Evolutionary conservation across 1,140 invertebrate genomes (phyloP).

Genomic region (Cecropterus lyciades): DNA sequence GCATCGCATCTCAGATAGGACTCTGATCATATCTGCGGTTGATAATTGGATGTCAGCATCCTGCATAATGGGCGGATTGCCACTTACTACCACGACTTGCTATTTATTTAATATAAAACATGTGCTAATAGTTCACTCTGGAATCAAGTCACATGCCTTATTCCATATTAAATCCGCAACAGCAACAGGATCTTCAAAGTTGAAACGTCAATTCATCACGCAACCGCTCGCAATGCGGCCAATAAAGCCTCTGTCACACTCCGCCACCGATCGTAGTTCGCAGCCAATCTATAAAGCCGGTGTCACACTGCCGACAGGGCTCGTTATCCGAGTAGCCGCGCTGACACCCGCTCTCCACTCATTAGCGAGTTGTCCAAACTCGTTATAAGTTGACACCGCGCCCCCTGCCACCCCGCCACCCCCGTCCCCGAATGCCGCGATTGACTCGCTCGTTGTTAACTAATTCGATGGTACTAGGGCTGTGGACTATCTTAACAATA

Average conservation of each 20-base stretch:
- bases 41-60: too few relatives aligned
- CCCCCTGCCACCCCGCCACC: constrained; percentile 18
- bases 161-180: not conserved
- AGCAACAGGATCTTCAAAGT: not conserved
- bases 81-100: too few relatives aligned
- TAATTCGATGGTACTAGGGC: constrained; percentile 25
- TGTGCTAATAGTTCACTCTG: too few relatives aligned
- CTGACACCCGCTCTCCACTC: constrained; percentile 53
- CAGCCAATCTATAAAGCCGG: constrained; percentile 35
- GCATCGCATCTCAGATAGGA: too few relatives aligned
- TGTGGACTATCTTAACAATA: constrained; percentile 8
- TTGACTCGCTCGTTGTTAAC: constrained; percentile 34
- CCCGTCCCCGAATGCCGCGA: constrained; percentile 26
- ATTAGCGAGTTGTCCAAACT: constrained; percentile 75
- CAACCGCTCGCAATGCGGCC: constrained; percentile 7
- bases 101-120: not conserved
- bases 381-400: constrained; percentile 66
- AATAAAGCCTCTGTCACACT: constrained; percentile 34
- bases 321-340: constrained; percentile 33
- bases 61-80: too few relatives aligned
- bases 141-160: not conserved
- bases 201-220: constrained; percentile 4
- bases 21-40: too few relatives aligned
- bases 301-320: constrained; percentile 33
- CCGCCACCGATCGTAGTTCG: constrained; percentile 25